Percentiles rank a stretch among this genome's conserved stretches.
Conservation (phyloP, 2,888 invertebrate genomes). For the Drosophila aldrichi region DNA sequence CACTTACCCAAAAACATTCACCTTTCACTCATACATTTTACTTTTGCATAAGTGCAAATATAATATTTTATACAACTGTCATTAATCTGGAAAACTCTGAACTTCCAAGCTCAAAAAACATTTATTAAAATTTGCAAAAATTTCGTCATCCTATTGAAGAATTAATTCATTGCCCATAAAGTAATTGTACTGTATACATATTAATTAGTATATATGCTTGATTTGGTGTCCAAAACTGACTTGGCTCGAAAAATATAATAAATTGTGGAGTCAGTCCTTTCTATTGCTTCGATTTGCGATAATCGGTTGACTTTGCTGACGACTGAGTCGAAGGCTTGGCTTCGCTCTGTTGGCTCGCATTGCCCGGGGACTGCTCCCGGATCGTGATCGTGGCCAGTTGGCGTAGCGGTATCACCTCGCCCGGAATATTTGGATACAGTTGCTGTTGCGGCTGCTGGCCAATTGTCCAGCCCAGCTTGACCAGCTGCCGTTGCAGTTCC, state of each 20-base stretch:
- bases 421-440: background rate
- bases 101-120: too few species aligned
- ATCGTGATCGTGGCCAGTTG: constrained; percentile 25
- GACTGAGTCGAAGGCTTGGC: background rate
- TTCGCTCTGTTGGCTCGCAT: background rate
- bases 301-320: background rate
- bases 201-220: background rate
- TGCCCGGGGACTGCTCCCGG: background rate
- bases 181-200: background rate
- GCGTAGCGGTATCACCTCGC: constrained; percentile 38
- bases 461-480: constrained; percentile 49
- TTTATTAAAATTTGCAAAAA: background rate
- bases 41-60: background rate
- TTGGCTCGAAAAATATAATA: background rate
- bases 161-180: background rate
- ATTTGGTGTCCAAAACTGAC: constrained; percentile 2
- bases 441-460: constrained; percentile 10
- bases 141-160: background rate
- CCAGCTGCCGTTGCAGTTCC: constrained; percentile 37
- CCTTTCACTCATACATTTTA: background rate
- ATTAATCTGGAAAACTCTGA: too few species aligned
- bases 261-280: background rate
- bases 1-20: background rate
- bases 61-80: background rate
- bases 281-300: background rate